A percentile compares a stretch with the other conserved stretches of the same genome.
These are phyloP conservation scores for Capreolus pygargus DNA, from an alignment of 2,113 vertebrate species.

Conservation along the genomic window DNA sequence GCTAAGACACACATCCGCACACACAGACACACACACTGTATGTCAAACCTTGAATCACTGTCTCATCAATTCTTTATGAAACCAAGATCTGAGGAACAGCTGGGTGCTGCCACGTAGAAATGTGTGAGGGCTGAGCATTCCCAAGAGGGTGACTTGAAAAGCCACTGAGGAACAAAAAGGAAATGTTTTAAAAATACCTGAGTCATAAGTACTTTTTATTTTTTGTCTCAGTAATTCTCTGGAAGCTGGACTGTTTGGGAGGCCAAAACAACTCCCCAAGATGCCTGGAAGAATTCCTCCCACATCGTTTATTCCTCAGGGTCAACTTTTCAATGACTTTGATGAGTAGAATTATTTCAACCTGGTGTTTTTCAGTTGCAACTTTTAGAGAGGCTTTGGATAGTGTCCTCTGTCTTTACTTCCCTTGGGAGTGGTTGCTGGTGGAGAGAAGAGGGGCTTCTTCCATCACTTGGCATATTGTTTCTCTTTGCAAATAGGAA, in stretches of 20 bases:
- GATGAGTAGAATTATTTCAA: background rate
- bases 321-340: background rate
- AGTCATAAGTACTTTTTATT: background rate
- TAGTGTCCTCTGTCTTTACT: background rate
- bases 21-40: background rate
- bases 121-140: background rate
- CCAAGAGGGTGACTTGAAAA: background rate
- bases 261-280: background rate
- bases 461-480: background rate
- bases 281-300: background rate
- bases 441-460: background rate
- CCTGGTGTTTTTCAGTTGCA: background rate
- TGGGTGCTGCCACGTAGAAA: rapidly evolving
- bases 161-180: background rate
- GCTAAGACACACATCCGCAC: background rate
- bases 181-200: background rate
- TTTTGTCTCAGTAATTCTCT: background rate
- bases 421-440: background rate
- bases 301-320: background rate
- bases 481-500: background rate
- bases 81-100: background rate
- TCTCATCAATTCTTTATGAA: background rate
- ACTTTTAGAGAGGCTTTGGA: background rate
- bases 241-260: background rate
- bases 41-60: background rate